These are phyloP conservation scores for Paramormyrops kingsleyae DNA, from an alignment of 2,113 vertebrate species.

Conservation along the genomic window DNA sequence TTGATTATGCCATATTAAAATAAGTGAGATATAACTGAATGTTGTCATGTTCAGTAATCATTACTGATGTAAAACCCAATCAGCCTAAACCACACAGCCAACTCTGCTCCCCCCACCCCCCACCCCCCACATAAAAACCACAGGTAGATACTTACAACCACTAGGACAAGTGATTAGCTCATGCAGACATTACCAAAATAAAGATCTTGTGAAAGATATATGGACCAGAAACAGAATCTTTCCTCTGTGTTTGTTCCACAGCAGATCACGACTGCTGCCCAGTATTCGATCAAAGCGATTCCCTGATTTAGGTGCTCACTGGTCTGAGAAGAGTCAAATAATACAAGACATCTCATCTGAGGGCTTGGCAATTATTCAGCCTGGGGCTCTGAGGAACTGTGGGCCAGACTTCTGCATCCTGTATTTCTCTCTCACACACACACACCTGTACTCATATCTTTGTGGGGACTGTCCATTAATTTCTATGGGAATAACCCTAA, in stretches of 20 bases:
- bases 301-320: neutral
- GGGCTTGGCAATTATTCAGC: neutral
- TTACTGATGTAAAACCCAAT: neutral
- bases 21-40: neutral
- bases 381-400: neutral
- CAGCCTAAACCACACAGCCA: neutral
- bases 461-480: no score
- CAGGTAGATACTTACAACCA: neutral
- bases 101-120: neutral
- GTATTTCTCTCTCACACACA: constrained; percentile 22
- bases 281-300: neutral
- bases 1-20: neutral
- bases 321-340: neutral
- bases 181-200: neutral
- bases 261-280: neutral
- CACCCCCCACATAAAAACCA: neutral
- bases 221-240: neutral
- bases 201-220: neutral
- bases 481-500: no score
- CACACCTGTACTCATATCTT: neutral
- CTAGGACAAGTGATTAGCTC: neutral
- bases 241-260: neutral
- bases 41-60: neutral
- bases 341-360: neutral
- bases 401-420: constrained; percentile 25